phyloP scores from a whole-genome alignment of 2,888 invertebrate species.

The Sarcophaga rosellei region DNA sequence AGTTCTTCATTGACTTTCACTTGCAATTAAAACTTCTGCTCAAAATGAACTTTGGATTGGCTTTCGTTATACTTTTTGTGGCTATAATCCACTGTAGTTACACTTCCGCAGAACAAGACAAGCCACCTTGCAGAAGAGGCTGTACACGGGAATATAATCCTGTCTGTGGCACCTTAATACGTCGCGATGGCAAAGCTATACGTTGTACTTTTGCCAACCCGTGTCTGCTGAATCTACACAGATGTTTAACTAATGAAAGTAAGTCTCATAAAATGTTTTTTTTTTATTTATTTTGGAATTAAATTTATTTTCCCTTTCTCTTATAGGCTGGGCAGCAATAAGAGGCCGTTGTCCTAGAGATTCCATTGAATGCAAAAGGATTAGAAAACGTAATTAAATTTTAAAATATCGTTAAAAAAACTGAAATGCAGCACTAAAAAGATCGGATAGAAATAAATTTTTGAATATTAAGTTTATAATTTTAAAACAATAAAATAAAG shows the following conservation, averaged over 20 bases:
- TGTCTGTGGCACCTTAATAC: slow-evolving; percentile 11
- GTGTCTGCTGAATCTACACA: neutral
- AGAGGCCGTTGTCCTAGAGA: neutral
- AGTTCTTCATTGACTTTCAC: neutral
- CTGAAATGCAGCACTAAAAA: neutral
- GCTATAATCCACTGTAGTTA: slow-evolving; percentile 8
- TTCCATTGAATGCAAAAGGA: neutral
- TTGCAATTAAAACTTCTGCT: neutral
- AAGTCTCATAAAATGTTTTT: neutral
- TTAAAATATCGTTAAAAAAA: neutral
- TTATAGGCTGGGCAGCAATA: neutral
- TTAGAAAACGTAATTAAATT: neutral
- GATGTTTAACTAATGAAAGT: slow-evolving; percentile 19
- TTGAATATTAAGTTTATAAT: too few species aligned
- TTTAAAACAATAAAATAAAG: too few species aligned
- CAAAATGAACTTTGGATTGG: slow-evolving; percentile 12
- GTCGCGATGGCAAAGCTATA: neutral
- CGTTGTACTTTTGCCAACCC: slow-evolving; percentile 24
- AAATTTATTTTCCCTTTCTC: neutral
- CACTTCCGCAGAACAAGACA: too few species aligned
- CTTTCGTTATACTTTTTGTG: neutral
- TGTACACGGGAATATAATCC: slow-evolving; percentile 19
- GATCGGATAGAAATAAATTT: too few species aligned
- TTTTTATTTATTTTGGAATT: neutral
- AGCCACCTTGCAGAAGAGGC: neutral